A percentile compares a stretch with the other conserved stretches of the same genome.
These are phyloP conservation scores for Habroteleia sp. DNA, from an alignment of 2,888 invertebrate genomes.

Conservation along the genomic window DNA sequence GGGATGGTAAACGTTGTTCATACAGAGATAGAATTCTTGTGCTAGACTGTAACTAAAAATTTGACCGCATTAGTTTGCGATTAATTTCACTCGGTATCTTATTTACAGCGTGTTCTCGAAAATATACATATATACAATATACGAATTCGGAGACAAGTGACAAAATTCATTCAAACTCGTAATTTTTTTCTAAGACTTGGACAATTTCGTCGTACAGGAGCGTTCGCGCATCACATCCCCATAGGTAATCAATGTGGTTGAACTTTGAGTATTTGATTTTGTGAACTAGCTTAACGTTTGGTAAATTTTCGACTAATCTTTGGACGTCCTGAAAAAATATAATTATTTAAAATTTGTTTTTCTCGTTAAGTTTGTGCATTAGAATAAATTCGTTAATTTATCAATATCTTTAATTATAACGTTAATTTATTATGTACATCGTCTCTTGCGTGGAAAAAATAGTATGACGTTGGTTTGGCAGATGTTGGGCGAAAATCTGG, in stretches of 20 bases:
- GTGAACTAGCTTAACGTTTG: slow-evolving; percentile 73
- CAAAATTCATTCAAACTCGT: slow-evolving; percentile 34
- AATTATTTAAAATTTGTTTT: too few relatives aligned
- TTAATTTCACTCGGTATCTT: slow-evolving; percentile 11
- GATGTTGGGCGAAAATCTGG: too few relatives aligned
- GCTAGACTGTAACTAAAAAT: too few relatives aligned
- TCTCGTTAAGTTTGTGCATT: too few relatives aligned
- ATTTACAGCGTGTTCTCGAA: slow-evolving; percentile 4
- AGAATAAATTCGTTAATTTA: too few relatives aligned
- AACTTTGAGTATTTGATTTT: slow-evolving; percentile 72
- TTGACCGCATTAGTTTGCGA: too few relatives aligned
- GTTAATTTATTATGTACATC: too few relatives aligned
- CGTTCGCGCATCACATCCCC: slow-evolving; percentile 76
- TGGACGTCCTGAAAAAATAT: slow-evolving; percentile 71
- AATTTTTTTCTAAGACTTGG: slow-evolving; percentile 45
- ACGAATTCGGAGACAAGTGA: not conserved
- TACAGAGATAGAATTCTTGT: too few relatives aligned
- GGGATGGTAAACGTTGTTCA: too few relatives aligned
- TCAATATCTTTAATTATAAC: too few relatives aligned
- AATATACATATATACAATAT: slow-evolving; percentile 51
- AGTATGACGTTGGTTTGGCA: too few relatives aligned
- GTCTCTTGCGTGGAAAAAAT: too few relatives aligned
- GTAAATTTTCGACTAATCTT: slow-evolving; percentile 72
- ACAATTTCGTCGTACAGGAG: slow-evolving; percentile 73
- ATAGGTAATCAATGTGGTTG: slow-evolving; percentile 78